Percentiles rank a stretch among this genome's conserved stretches.
Conservation (phyloP, 2,113 vertebrate species). For the Crotalus viridis region DNA sequence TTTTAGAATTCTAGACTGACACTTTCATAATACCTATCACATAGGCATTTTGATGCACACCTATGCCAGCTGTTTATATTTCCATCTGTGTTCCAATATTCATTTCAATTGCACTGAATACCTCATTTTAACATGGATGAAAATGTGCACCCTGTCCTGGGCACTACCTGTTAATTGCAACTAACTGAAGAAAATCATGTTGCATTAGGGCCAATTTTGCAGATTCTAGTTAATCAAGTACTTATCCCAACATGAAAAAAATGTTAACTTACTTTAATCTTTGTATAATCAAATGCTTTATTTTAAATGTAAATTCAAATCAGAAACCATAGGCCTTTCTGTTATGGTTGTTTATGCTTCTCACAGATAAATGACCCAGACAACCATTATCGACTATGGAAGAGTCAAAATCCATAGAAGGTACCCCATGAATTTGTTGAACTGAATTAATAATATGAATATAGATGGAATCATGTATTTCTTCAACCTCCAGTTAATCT, state of each 20-base stretch:
- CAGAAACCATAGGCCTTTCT: not conserved
- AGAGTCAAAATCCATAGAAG: not conserved
- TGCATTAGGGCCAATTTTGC: not conserved
- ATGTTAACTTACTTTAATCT: not conserved
- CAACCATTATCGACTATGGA: not conserved
- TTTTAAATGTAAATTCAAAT: not conserved
- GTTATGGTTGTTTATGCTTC: not conserved
- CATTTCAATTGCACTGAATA: not conserved
- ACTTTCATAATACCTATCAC: not conserved
- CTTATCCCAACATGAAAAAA: not conserved
- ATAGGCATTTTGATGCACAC: not conserved
- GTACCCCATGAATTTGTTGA: not conserved
- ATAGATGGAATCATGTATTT: not conserved
- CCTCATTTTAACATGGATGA: not conserved
- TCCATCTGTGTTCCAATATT: not conserved
- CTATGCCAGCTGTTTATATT: not conserved
- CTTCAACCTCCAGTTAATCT: not conserved
- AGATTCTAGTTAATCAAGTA: not conserved
- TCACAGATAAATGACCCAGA: not conserved
- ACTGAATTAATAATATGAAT: not conserved
- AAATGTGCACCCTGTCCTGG: not conserved
- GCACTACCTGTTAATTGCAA: not conserved
- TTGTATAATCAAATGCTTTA: not conserved
- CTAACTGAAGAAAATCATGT: not conserved
- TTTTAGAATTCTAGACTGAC: not conserved